Conservation (phyloP, 2,113 vertebrate species). For the Lamprotornis superbus region DNA sequence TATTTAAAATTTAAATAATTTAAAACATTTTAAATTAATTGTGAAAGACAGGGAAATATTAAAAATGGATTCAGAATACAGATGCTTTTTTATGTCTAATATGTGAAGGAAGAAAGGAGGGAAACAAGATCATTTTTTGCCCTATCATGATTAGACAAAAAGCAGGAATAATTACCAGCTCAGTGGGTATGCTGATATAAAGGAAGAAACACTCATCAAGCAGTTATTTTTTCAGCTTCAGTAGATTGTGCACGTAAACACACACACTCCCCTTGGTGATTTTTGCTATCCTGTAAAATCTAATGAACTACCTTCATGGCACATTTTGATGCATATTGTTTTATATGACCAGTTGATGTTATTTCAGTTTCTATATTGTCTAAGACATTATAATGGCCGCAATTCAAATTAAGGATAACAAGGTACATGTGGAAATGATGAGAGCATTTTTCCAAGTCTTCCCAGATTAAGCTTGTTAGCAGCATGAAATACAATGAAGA, state of each 20-base stretch:
- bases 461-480: conserved; percentile 57
- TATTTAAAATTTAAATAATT: background rate
- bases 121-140: conserved; percentile 34
- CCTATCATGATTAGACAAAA: conserved; percentile 60
- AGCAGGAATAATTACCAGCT: conserved; percentile 66
- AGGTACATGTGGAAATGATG: conserved; percentile 46
- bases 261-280: conserved; percentile 4
- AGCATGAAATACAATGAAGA: conserved; percentile 57
- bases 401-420: conserved; percentile 63
- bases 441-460: conserved; percentile 54
- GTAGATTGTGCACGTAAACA: conserved; percentile 19
- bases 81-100: background rate
- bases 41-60: background rate
- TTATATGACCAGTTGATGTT: background rate
- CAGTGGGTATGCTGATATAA: conserved; percentile 51
- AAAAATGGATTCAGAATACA: background rate
- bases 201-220: conserved; percentile 56
- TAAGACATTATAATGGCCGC: conserved; percentile 25
- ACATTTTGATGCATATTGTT: conserved; percentile 41
- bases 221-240: conserved; percentile 46
- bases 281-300: conserved; percentile 45
- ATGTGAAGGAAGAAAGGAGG: background rate
- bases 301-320: conserved; percentile 27
- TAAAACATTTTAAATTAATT: background rate
- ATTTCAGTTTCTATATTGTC: conserved; percentile 32